A percentile compares a stretch with the other conserved stretches of the same genome.
These are phyloP conservation scores for Pangasius mekongensis DNA, from an alignment of 2,797 vertebrate species.

Conservation along the genomic window DNA sequence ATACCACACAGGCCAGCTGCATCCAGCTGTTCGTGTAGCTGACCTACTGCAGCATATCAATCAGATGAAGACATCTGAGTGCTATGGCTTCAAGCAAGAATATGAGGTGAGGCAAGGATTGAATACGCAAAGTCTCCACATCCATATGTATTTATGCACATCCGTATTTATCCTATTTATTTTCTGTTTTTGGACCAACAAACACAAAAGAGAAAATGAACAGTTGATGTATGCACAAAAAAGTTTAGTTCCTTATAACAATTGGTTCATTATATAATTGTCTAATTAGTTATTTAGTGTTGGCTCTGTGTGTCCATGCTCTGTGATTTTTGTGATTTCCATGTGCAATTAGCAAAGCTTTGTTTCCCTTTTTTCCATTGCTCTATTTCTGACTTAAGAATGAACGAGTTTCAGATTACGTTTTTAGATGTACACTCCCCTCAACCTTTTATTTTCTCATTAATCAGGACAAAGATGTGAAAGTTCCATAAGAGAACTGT, in stretches of 20 bases:
- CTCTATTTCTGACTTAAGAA: background rate
- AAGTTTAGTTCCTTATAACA: background rate
- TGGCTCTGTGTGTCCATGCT: background rate
- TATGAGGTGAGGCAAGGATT: conserved; percentile 82
- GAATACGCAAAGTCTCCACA: background rate
- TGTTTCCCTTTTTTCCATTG: background rate
- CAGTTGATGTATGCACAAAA: background rate
- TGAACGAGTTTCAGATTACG: background rate
- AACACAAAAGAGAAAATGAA: background rate
- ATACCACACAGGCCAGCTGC: conserved; percentile 93
- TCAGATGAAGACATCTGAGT: conserved; percentile 96
- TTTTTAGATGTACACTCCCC: background rate
- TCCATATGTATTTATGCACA: background rate
- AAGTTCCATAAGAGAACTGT: background rate
- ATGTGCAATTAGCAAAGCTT: background rate
- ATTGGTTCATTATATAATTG: background rate
- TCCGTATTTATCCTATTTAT: background rate
- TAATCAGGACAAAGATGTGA: background rate
- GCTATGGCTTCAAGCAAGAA: conserved; percentile 97
- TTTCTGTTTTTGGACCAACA: background rate
- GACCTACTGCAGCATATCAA: conserved; percentile 97
- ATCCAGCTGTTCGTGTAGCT: conserved; percentile 89
- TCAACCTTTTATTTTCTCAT: background rate
- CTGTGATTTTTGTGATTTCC: background rate
- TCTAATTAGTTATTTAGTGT: background rate